phyloP scores from a whole-genome alignment of 64 coral and sea anemone genomes.

The Pocillopora damicornis region DNA sequence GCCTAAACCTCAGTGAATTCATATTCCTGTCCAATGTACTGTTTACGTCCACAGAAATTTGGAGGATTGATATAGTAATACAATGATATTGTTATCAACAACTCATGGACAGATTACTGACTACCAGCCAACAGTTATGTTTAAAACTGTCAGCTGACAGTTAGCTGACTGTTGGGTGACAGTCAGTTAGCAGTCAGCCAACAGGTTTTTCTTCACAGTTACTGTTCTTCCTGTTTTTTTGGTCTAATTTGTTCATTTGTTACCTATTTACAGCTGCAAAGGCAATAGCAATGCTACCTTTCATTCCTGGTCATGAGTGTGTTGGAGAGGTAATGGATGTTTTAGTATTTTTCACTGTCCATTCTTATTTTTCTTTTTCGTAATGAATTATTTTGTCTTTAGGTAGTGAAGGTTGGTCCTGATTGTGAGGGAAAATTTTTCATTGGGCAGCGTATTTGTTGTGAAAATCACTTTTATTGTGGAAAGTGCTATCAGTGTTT shows the following conservation, averaged over 20 bases:
- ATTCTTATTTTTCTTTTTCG: not conserved
- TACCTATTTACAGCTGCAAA: conserved; percentile 48
- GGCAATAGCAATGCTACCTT: conserved; percentile 62
- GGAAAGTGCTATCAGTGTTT: conserved; percentile 72
- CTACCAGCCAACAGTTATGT: too few relatives aligned
- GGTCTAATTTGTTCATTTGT: not conserved
- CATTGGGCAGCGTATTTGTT: conserved; percentile 66
- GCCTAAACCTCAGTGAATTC: too few relatives aligned
- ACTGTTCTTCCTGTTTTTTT: too few relatives aligned
- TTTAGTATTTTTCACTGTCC: not conserved
- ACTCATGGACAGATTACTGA: too few relatives aligned
- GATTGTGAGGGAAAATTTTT: conserved; percentile 45
- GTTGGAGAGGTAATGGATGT: conserved; percentile 54
- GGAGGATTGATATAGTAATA: too few relatives aligned
- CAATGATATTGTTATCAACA: too few relatives aligned
- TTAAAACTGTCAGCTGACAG: too few relatives aligned
- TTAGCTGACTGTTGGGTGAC: too few relatives aligned
- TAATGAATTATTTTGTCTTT: not conserved
- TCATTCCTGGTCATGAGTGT: conserved; percentile 78
- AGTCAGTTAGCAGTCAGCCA: not conserved
- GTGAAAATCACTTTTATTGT: conserved; percentile 77
- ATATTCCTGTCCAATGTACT: too few relatives aligned
- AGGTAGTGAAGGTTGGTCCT: conserved; percentile 61
- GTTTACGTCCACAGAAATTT: too few relatives aligned
- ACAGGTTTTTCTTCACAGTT: not conserved